These are phyloP conservation scores for Chrysogorgia sp. DNA, from an alignment of 92 coral and sea anemone species.

Conservation along the genomic window DNA sequence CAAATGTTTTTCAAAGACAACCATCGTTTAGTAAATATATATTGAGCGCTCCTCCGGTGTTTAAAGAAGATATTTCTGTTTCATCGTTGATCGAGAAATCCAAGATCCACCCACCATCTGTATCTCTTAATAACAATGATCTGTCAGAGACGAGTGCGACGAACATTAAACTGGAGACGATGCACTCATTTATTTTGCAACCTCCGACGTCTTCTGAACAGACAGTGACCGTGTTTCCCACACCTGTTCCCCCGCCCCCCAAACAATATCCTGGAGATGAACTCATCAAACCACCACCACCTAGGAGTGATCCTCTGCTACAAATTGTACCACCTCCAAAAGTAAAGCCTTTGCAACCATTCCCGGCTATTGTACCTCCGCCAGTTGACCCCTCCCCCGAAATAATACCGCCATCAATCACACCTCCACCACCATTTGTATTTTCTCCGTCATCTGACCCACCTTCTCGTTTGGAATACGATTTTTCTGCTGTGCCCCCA, in stretches of 20 bases:
- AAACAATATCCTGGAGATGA: background rate
- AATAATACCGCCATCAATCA: background rate
- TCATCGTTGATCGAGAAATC: slow-evolving; percentile 19
- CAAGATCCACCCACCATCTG: slow-evolving; percentile 24
- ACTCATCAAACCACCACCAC: background rate
- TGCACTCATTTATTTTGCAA: slow-evolving; percentile 17
- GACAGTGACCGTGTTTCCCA: background rate
- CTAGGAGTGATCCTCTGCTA: background rate
- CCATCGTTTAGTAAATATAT: slow-evolving; percentile 27
- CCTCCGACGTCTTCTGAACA: slow-evolving; percentile 2
- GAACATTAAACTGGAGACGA: slow-evolving; percentile 9
- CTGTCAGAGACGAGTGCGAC: background rate
- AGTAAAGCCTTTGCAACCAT: background rate
- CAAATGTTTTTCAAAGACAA: slow-evolving; percentile 17
- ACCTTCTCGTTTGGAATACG: slow-evolving; percentile 12
- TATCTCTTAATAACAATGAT: slow-evolving; percentile 28
- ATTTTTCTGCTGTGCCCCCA: slow-evolving; percentile 22
- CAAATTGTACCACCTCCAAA: background rate
- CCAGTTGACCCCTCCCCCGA: background rate
- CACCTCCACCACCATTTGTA: slow-evolving; percentile 18
- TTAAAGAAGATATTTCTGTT: slow-evolving; percentile 21
- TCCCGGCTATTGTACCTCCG: slow-evolving; percentile 14
- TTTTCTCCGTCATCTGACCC: slow-evolving; percentile 33
- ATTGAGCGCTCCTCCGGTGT: slow-evolving; percentile 24
- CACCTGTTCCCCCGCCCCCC: slow-evolving; percentile 7